Evolutionary conservation across 2,113 vertebrate species (phyloP), one percentile per base, ranked within the genome.

Genomic region (Myotis lucifugus): DNA sequence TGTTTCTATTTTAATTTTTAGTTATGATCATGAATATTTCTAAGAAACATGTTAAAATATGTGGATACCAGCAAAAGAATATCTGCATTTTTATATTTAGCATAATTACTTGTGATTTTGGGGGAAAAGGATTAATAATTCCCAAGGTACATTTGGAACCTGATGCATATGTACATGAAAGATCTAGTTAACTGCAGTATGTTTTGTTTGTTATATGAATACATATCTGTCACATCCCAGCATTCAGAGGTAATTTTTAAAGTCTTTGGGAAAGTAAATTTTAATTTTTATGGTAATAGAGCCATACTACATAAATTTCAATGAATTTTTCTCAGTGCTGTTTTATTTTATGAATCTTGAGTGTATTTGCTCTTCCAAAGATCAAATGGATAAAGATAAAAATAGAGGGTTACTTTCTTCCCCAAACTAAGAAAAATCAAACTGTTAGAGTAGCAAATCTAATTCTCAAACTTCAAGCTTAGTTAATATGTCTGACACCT

Each of bases 61-160:
- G 7, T 66, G 25, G 5, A 21, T 56, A 54, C 32, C 13, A 78
- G 25, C 11, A 85, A 85, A 72, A 91, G 0, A 70, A 70, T 48
- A 6, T 85, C 52, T 52, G 2, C 3, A 56, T 81, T 78, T 89
- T 40, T 69, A 42, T 90, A 83, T 94, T 76, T 6, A 88, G 91
- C 96, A 61, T 25, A 74, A 59, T 13, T 93, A 6, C 81, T 94
- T 95, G 86, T 88, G 82, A 87, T 56, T 93, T 21, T 29, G 37
- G 0, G 0, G n/a, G 92, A 73, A 72, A 23, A 87, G 23, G 17
- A 29, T 42, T 52, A 3, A 2, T 87, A 83, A 78, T 64, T 96
- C 0, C 42, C n/a, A 77, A 27, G 42, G 32, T n/a, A 84, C 69
- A 34, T 85, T 88, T 95, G 50, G 77, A 34, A 88, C 4, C 18